These are phyloP conservation scores for Phaonia tiefii DNA, from an alignment of 2,888 invertebrate species.

Conservation along the genomic window DNA sequence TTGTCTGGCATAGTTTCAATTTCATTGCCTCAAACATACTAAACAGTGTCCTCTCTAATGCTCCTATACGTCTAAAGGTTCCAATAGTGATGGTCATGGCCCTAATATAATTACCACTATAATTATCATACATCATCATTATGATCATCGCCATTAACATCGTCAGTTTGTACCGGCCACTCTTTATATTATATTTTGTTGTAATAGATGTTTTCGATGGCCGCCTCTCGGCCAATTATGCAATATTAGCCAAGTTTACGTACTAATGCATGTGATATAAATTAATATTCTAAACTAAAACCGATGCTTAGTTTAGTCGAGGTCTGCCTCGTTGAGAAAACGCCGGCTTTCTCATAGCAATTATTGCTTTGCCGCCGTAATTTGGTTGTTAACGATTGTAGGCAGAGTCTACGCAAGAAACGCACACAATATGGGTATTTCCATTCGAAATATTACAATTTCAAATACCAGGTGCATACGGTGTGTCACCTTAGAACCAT, in stretches of 20 bases:
- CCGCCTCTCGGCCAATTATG: too few species aligned
- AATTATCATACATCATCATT: conserved; percentile 30
- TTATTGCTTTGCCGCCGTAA: too few species aligned
- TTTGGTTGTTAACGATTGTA: too few species aligned
- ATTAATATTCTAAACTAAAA: conserved; percentile 10
- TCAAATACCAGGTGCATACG: too few species aligned
- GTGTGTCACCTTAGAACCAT: too few species aligned
- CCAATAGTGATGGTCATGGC: conserved; percentile 53
- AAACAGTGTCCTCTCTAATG: conserved; percentile 12
- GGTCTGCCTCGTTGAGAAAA: too few species aligned
- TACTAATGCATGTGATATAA: neutral
- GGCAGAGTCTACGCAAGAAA: neutral
- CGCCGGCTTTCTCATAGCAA: too few species aligned
- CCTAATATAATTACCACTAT: conserved; percentile 25
- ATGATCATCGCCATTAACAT: neutral
- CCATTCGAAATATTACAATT: neutral
- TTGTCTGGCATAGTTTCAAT: too few species aligned
- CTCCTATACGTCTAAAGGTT: conserved; percentile 4
- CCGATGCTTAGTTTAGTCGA: conserved; percentile 22
- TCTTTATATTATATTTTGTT: neutral
- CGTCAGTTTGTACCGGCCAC: neutral
- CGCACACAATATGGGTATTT: neutral
- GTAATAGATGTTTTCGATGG: too few species aligned
- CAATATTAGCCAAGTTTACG: too few species aligned
- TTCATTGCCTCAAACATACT: conserved; percentile 13